Base-by-base conservation (phyloP, 2,113 vertebrate species). In the Alligator sinensis region DNA sequence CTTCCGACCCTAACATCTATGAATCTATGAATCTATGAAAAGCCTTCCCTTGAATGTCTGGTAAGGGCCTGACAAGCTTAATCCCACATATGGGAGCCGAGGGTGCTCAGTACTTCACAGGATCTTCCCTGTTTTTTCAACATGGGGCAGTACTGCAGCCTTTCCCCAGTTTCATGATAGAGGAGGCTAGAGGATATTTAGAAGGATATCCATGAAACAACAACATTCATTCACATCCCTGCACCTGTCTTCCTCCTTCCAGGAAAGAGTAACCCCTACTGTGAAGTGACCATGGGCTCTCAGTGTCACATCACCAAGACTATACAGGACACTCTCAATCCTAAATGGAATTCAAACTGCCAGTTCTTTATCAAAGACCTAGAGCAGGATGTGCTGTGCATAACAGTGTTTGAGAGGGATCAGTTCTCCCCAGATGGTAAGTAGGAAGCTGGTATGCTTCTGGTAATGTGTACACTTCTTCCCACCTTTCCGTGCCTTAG, bases 281-380 rank as follows among this genome's bases (percentile, higher is more conserved):
- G 99, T 54, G 99, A 99, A 97, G 99, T 99, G 89, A 99, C 99
- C 3, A 99, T 99, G 99, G 99, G 99, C 16, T 99, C 99, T 16
- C 99, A 99, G 97, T 99, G 99, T 95, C 99, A 99, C 98, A 99
- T 99, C 97, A 99, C 99, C 22, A 99, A 99, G 98, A 99, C 99
- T 0, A 98, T 99, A 84, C 98, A 99, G 98, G 99, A 99, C 98
- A 99, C 99, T 0, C 97, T 99, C 80, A 99, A 99, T 79, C 99
- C 99, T 0, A 99, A 99, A 96, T 99, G 99, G 99, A 99, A 99
- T 90, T 99, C 99, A 96, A 99, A 99, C 97, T 99, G 99, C 98
- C 99, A 99, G 98, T 99, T 99, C 98, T 99, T 99, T 96, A 99
- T 99, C 96, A 99, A 98, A 97, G 99, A 99, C 97, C 97, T 99